A percentile compares a stretch with the other conserved stretches of the same genome.
phyloP scores from a whole-genome alignment of 2,797 vertebrate genomes.

The Chaetodon trifasciatus region DNA sequence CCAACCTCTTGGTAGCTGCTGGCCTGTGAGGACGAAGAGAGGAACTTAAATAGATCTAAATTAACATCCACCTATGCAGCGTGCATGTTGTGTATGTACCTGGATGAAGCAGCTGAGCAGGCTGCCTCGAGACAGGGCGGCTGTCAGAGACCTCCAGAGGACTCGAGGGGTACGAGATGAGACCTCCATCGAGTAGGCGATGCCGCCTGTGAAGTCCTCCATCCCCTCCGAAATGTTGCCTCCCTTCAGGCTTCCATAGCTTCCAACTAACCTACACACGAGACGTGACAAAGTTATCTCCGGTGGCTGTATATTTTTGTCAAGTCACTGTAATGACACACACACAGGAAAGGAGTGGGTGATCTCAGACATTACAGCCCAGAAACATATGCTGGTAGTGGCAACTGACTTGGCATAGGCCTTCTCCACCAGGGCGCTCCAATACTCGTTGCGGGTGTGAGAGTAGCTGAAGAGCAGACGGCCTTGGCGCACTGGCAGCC shows the following conservation, averaged over 20 bases:
- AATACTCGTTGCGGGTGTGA: conserved; percentile 85
- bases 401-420: conserved; percentile 90
- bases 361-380: conserved; percentile 73
- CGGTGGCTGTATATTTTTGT: conserved; percentile 12
- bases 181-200: conserved; percentile 79
- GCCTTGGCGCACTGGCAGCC: conserved; percentile 85
- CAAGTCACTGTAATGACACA: not conserved
- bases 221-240: conserved; percentile 89
- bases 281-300: conserved; percentile 33
- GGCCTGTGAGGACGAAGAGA: conserved; percentile 75
- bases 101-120: conserved; percentile 88
- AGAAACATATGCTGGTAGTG: conserved; percentile 79
- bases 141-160: conserved; percentile 83
- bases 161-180: conserved; percentile 77
- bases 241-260: conserved; percentile 86
- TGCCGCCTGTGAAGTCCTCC: conserved; percentile 90
- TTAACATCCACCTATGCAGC: not conserved
- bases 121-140: conserved; percentile 80
- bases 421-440: conserved; percentile 90
- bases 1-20: conserved; percentile 76
- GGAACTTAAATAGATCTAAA: not conserved
- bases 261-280: conserved; percentile 81
- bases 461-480: conserved; percentile 90
- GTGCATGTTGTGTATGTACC: conserved; percentile 61
- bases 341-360: conserved; percentile 48